A percentile compares a stretch with the other conserved stretches of the same genome.
Conservation (phyloP, 1,140 invertebrate genomes). For the Leptinotarsa defecta region DNA sequence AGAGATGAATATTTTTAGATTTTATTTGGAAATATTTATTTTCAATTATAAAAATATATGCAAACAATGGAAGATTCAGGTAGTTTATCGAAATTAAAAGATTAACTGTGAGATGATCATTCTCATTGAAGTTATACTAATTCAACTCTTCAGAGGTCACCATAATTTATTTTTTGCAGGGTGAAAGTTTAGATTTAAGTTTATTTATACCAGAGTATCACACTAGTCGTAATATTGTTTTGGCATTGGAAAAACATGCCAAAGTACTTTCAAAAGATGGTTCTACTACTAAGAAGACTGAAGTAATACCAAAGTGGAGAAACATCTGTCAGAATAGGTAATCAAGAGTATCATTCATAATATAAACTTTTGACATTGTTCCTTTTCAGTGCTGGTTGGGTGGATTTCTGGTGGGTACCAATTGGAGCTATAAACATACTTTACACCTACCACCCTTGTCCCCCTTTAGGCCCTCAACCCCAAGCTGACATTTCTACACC, state of each 20-base stretch:
- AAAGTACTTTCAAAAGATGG: slow-evolving; percentile 82
- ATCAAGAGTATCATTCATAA: neutral
- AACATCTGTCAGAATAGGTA: slow-evolving; percentile 78
- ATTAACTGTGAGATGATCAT: too few species aligned
- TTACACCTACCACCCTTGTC: slow-evolving; percentile 90
- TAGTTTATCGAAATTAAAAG: too few species aligned
- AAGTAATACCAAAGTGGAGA: slow-evolving; percentile 78
- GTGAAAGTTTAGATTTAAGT: slow-evolving; percentile 87
- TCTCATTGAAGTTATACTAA: too few species aligned
- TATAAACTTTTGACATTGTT: neutral
- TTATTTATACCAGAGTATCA: slow-evolving; percentile 90
- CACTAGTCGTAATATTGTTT: slow-evolving; percentile 79
- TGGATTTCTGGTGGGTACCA: slow-evolving; percentile 94
- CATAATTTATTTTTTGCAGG: slow-evolving; percentile 57
- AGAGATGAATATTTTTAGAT: too few species aligned
- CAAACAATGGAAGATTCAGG: too few species aligned
- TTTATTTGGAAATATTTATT: too few species aligned
- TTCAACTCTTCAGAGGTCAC: too few species aligned
- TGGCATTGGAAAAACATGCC: slow-evolving; percentile 87
- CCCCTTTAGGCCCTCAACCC: slow-evolving; percentile 80
- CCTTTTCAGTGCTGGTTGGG: slow-evolving; percentile 77
- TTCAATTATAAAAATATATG: too few species aligned
- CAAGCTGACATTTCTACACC: slow-evolving; percentile 91
- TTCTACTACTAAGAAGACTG: slow-evolving; percentile 60
- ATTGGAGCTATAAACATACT: slow-evolving; percentile 89